These are phyloP conservation scores for Eulithis testata DNA, from an alignment of 2,888 invertebrate species.

Conservation along the genomic window DNA sequence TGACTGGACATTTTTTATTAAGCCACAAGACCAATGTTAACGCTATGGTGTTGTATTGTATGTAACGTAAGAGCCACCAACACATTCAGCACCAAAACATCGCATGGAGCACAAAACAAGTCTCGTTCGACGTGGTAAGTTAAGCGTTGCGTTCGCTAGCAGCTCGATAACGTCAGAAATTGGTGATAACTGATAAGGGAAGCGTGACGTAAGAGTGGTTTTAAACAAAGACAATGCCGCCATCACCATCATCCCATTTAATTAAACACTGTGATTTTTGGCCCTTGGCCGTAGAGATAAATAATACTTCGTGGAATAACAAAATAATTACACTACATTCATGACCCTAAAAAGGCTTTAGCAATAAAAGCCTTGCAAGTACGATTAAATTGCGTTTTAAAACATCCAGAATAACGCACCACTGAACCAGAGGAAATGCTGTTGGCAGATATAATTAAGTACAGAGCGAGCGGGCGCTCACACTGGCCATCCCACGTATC, in stretches of 20 bases:
- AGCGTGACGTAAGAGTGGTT: too few species aligned
- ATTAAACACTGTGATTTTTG: not conserved
- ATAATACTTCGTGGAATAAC: not conserved
- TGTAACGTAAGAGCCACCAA: too few species aligned
- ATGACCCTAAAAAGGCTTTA: not conserved
- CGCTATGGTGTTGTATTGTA: too few species aligned
- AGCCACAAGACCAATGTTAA: too few species aligned
- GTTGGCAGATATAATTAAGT: constrained; percentile 39
- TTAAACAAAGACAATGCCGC: not conserved
- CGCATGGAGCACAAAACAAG: too few species aligned
- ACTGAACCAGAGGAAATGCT: constrained; percentile 31
- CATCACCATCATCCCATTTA: not conserved
- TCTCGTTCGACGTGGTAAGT: too few species aligned
- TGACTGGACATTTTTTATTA: too few species aligned
- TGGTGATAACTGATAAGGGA: too few species aligned
- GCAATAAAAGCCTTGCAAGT: not conserved
- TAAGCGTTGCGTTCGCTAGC: too few species aligned
- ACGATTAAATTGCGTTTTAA: constrained; percentile 10
- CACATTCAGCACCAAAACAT: too few species aligned
- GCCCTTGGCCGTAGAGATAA: not conserved
- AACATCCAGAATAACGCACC: constrained; percentile 24
- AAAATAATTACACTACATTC: not conserved
- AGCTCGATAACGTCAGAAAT: too few species aligned
- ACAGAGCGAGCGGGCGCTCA: constrained; percentile 35
- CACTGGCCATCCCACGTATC: constrained; percentile 38